Conservation (phyloP, 2,797 vertebrate genomes). For the Mallotus villosus region DNA sequence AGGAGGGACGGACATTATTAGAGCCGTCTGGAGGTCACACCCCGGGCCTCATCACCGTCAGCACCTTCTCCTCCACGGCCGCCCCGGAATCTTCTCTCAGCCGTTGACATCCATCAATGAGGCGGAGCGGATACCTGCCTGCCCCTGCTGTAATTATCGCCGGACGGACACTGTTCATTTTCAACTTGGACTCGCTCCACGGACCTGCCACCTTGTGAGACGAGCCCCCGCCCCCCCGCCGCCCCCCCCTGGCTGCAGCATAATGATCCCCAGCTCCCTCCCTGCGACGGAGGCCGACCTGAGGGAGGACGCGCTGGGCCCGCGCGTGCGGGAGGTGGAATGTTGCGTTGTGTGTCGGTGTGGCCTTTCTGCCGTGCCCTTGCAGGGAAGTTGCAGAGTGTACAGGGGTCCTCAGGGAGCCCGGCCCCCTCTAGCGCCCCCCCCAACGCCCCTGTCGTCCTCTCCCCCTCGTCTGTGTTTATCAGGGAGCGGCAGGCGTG, state of each 20-base stretch:
- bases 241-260: conserved; percentile 45
- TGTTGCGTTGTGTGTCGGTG: conserved; percentile 39
- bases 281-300: too few species aligned
- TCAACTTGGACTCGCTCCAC: conserved; percentile 45
- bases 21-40: conserved; percentile 61
- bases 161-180: conserved; percentile 37
- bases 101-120: conserved; percentile 60
- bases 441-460: conserved; percentile 34
- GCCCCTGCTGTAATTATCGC: conserved; percentile 60
- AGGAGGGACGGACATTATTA: conserved; percentile 63
- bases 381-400: conserved; percentile 44
- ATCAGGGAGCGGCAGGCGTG: conserved; percentile 70
- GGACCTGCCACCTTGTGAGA: conserved; percentile 38
- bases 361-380: conserved; percentile 49
- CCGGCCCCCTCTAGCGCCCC: background rate
- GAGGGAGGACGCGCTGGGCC: too few species aligned
- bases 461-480: conserved; percentile 57
- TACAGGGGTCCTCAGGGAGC: conserved; percentile 34
- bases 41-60: conserved; percentile 55
- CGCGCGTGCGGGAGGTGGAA: conserved; percentile 7
- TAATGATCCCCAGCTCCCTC: conserved; percentile 49
- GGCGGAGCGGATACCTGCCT: conserved; percentile 49
- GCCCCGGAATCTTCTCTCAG: conserved; percentile 33
- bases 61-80: conserved; percentile 41
- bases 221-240: background rate